These are phyloP conservation scores for Rallus crepitans DNA, from an alignment of 2,797 vertebrate species.

Conservation along the genomic window DNA sequence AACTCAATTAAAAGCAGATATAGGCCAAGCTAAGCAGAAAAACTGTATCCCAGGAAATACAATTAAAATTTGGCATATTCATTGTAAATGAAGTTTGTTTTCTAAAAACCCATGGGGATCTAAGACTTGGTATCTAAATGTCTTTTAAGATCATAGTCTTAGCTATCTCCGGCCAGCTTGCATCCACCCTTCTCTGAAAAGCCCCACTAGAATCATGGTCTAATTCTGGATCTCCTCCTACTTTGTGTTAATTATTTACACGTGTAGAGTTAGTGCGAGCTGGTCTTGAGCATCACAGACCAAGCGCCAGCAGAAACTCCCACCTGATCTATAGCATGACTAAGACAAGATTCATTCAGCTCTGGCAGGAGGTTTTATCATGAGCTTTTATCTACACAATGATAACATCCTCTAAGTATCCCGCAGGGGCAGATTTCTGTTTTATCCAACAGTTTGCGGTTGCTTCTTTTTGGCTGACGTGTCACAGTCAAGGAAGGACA, in stretches of 20 bases:
- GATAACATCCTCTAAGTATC: background rate
- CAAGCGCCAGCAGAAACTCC: background rate
- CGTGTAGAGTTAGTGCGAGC: background rate
- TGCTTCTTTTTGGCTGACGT: background rate
- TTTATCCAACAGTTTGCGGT: background rate
- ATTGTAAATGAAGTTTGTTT: background rate
- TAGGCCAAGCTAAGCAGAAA: background rate
- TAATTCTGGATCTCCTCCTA: background rate
- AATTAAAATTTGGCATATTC: background rate
- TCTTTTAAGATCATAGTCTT: background rate
- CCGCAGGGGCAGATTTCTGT: background rate
- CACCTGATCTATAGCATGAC: background rate
- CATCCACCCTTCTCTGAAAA: background rate
- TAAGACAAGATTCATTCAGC: background rate
- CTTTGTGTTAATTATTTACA: background rate
- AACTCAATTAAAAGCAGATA: background rate
- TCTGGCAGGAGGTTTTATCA: constrained; percentile 27
- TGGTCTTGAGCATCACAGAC: background rate
- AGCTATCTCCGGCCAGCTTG: background rate
- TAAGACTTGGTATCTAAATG: background rate
- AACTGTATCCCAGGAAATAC: background rate
- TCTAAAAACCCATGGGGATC: background rate
- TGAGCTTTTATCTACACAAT: constrained; percentile 27
- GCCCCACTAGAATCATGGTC: background rate
- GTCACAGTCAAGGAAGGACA: background rate